Conservation (phyloP, 2,797 vertebrate genomes). For the Streptopelia turtur region DNA sequence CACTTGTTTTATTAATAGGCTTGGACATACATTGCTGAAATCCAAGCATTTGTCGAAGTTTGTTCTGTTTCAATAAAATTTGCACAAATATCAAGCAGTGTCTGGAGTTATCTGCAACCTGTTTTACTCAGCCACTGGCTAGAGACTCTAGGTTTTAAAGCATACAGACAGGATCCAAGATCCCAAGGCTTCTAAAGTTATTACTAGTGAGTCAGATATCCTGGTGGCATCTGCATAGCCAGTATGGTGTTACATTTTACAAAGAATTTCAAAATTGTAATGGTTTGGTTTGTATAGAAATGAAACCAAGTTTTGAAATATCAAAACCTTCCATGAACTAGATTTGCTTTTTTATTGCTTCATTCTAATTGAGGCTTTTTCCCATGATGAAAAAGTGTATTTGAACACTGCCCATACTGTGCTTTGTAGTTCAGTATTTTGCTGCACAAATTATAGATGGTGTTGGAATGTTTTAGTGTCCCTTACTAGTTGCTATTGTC, state of each 20-base stretch:
- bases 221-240: neutral
- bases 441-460: neutral
- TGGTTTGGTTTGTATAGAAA: neutral
- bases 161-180: neutral
- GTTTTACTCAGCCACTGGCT: neutral
- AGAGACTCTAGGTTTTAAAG: neutral
- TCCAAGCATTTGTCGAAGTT: neutral
- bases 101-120: neutral
- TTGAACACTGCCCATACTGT: neutral
- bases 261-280: neutral
- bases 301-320: neutral
- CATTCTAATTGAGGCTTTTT: neutral
- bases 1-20: neutral
- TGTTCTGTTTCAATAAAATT: neutral
- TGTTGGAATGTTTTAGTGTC: neutral
- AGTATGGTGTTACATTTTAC: neutral
- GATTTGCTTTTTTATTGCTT: neutral
- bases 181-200: neutral
- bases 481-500: neutral
- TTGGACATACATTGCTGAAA: neutral
- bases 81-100: neutral
- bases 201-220: neutral
- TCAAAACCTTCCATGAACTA: neutral
- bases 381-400: neutral
- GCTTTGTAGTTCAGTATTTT: neutral